Evolutionary conservation across 1,140 invertebrate genomes (phyloP), one percentile per base, ranked within the genome.

Genomic region (Drosophila pandora): DNA sequence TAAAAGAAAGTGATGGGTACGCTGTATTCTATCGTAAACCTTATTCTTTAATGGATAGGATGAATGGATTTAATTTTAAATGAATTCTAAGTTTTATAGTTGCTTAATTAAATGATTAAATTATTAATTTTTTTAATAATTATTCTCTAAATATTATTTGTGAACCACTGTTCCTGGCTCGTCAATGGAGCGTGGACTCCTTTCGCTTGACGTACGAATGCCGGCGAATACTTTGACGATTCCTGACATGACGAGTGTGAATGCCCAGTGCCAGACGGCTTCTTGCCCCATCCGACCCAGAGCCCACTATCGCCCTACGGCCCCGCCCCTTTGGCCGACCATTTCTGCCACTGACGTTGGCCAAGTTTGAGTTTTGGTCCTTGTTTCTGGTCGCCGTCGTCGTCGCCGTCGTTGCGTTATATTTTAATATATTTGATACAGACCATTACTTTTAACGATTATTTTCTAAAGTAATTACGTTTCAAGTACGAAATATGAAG

Each of bases 341-440:
- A 61, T 30, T 4, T 32, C 34, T 32, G 34, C 30, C 64, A 59
- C 65, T 61, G 72, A 76, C 56, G 72, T 63, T 77, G 75, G 34
- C 60, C 58, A 57, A 22, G 45, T 49, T 25, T 43, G 22, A 30
- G 45, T 55, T 22, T 54, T 72, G 74, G 74, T 74, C 79, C 62
- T 60, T 58, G 54, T 55, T 64, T 53, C 57, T 69, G 62, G 54
- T 56, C 48, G 63, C 50, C 41, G 41, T 41, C 37, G 63, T 54
- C 64, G 68, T 78, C 75, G 70, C 60, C 65, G 57, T 61, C 64
- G 74, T 76, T 78, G 84, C 76, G 76, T 83, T 89, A 80, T 85
- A 90, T 90, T 90, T 90, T 90, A 90, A 90, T 90, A 90, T 90
- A 90, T 90, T 90, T 90, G 88, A 90, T 90, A 90, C 88, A 90